A percentile compares a stretch with the other conserved stretches of the same genome.
These are phyloP conservation scores for Hemichromis elongatus DNA, from an alignment of 2,113 vertebrate species.

Conservation along the genomic window DNA sequence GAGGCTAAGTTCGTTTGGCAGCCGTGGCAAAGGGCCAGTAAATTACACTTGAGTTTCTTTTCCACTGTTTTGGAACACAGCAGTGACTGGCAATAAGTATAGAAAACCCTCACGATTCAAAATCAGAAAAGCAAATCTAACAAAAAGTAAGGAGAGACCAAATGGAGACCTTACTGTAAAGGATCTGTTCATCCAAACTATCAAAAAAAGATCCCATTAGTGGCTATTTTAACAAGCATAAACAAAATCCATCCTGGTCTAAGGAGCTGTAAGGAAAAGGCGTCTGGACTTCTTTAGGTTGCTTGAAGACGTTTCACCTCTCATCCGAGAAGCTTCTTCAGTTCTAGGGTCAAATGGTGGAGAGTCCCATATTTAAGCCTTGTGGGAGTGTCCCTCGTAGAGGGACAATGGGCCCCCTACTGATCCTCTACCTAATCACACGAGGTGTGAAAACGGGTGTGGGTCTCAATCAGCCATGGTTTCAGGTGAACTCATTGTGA, in stretches of 20 bases:
- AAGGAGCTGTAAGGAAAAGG: no score
- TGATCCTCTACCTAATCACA: no score
- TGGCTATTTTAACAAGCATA: neutral
- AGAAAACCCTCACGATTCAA: neutral
- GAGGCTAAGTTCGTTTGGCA: neutral
- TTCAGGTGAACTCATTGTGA: no score
- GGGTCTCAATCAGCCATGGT: no score
- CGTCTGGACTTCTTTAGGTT: no score
- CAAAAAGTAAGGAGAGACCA: neutral
- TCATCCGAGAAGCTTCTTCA: no score
- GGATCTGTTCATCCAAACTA: neutral
- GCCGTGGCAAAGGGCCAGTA: neutral
- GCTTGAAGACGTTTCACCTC: no score
- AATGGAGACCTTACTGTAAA: neutral
- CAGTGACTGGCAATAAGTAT: conserved; percentile 33
- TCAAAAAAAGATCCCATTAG: neutral
- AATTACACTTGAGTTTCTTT: neutral
- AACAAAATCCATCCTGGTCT: neutral
- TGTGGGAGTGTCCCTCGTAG: no score
- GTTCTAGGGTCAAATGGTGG: no score
- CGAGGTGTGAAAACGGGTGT: no score
- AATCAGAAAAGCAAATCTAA: neutral
- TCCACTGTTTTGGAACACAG: neutral
- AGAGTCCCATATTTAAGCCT: no score
- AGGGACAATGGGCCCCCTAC: no score